phyloP scores from a whole-genome alignment of 2,888 invertebrate species.

The Ochropacha duplaris region DNA sequence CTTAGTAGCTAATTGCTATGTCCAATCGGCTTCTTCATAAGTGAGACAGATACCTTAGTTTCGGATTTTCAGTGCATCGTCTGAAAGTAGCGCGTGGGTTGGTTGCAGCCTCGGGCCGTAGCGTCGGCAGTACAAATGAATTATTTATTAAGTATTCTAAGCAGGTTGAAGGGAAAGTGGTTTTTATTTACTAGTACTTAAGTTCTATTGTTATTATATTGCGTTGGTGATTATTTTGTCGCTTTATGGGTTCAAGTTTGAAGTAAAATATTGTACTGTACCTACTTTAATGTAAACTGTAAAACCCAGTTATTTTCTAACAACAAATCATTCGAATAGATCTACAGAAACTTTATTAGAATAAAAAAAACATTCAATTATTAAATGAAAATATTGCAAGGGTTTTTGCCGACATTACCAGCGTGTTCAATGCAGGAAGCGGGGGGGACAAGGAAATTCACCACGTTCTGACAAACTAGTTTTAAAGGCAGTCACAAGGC shows the following conservation, averaged over 20 bases:
- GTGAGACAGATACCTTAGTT: background rate
- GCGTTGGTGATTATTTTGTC: background rate
- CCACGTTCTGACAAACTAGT: constrained; percentile 41
- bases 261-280: background rate
- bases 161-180: background rate
- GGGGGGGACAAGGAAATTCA: constrained; percentile 28
- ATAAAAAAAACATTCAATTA: too few relatives aligned
- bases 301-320: too few relatives aligned
- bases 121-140: constrained; percentile 25
- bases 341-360: too few relatives aligned
- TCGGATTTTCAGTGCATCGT: constrained; percentile 18
- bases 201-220: background rate
- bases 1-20: too few relatives aligned
- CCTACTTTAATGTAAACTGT: too few relatives aligned
- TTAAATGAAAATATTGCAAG: too few relatives aligned
- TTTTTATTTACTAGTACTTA: background rate
- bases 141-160: constrained; percentile 20
- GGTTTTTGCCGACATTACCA: constrained; percentile 13
- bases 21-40: background rate
- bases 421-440: constrained; percentile 8
- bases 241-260: background rate
- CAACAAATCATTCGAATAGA: too few relatives aligned
- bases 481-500: constrained; percentile 14
- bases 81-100: constrained; percentile 11
- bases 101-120: constrained; percentile 10